Evolutionary conservation across 2,113 vertebrate species (phyloP), one percentile per base, ranked within the genome.

Genomic region (Oncorhynchus tshawytscha): DNA sequence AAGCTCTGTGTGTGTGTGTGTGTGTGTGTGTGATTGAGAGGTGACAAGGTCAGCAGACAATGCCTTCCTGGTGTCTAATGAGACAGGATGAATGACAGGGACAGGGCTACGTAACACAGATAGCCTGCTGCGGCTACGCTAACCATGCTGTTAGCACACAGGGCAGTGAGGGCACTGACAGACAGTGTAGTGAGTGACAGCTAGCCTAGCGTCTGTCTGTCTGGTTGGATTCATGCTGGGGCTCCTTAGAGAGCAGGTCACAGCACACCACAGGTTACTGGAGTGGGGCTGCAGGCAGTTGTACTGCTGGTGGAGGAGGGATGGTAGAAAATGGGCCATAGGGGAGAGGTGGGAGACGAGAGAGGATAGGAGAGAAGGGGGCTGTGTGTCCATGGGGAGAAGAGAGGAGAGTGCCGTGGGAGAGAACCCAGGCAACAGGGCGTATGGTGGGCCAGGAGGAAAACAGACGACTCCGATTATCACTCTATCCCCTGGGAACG

Each of bases 391-490:
- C 51, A 54, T 54, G 54, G 76, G 69, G 68, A 66, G 12, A 16
- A 54, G 51, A 54, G 51, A 16, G 51, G 51, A 16, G 51, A 54
- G 64, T 65, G 67, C 16, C 76, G 67, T 81, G 75, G 75, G 18
- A 76, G 83, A 81, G 51, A 54, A 54, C 51, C 1, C 13, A 65
- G 74, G 86, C 77, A 85, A 85, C 82, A 60, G 85, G 83, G 74
- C 84, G 84, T 70, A 67, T 82, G 73, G 78, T 20, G 29, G 79
- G 86, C 88, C 90, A 92, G 90, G 88, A 90, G 91, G 88, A 89
- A 86, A 90, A 87, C 88, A 91, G 84, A 90, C 85, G 82, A 87
- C 67, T 84, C 85, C 87, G 85, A 90, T 90, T 90, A 91, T 91
- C 85, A 72, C 77, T 77, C 74, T 77, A 31, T 90, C 90, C 90